Evolutionary conservation across 2,888 invertebrate genomes (phyloP).

Genomic region (Calameuta pallipes): DNA sequence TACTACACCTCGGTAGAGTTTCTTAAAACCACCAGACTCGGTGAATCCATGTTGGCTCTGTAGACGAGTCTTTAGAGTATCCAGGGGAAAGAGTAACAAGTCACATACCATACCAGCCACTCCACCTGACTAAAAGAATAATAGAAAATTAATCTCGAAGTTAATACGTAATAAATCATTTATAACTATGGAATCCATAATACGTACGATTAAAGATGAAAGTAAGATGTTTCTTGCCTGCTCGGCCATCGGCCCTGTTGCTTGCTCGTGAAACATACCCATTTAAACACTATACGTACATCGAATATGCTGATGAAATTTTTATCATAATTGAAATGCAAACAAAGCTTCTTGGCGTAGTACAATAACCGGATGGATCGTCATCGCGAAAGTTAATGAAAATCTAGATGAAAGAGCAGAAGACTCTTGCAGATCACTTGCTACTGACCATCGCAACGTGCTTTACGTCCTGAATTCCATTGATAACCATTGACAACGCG

Average conservation of each 20-base stretch:
- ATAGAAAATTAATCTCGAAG: background rate
- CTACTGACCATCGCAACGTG: background rate
- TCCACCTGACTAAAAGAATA: constrained; percentile 76
- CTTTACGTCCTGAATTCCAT: background rate
- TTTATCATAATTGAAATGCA: background rate
- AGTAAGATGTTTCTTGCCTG: constrained; percentile 43
- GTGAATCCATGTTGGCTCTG: constrained; percentile 92
- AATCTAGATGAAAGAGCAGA: background rate
- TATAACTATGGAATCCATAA: constrained; percentile 15
- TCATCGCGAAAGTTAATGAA: background rate
- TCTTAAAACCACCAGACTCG: constrained; percentile 87
- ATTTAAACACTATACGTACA: background rate
- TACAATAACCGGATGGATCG: background rate
- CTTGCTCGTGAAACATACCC: constrained; percentile 35
- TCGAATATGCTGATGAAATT: background rate
- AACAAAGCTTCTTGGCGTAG: constrained; percentile 9
- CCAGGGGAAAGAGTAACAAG: constrained; percentile 89
- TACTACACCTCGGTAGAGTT: constrained; percentile 83
- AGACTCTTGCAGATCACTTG: background rate
- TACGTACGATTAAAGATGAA: constrained; percentile 54
- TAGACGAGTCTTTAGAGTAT: constrained; percentile 95
- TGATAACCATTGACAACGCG: background rate
- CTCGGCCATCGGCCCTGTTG: constrained; percentile 6
- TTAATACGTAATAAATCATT: background rate
- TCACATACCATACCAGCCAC: constrained; percentile 92